Percentiles rank a stretch among this genome's conserved stretches.
Evolutionary conservation across 2,797 vertebrate genomes (phyloP).

Genomic region (Malacoraja senta): DNA sequence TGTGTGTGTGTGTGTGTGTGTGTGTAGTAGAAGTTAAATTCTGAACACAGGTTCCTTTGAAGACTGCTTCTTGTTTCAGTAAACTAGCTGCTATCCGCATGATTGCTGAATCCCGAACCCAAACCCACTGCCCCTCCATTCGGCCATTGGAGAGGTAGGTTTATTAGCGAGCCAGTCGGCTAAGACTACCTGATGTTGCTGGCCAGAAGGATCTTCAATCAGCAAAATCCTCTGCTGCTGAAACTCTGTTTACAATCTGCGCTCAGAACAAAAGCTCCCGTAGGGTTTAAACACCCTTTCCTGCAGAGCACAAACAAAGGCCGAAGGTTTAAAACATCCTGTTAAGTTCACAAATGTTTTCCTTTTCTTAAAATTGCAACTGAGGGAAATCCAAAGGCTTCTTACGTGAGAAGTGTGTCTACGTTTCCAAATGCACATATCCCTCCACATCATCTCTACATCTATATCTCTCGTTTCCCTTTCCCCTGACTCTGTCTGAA

Average conservation of each 20-base stretch:
- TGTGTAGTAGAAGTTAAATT: too few relatives aligned
- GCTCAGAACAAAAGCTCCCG: not conserved
- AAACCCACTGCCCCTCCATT: too few relatives aligned
- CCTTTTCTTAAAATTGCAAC: not conserved
- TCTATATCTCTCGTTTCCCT: too few relatives aligned
- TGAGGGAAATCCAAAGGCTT: slow-evolving; percentile 14
- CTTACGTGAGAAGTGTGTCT: not conserved
- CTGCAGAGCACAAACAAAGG: not conserved
- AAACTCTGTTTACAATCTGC: slow-evolving; percentile 22
- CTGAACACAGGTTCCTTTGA: too few relatives aligned
- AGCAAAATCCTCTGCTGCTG: not conserved
- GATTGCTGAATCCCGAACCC: too few relatives aligned
- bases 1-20: too few relatives aligned
- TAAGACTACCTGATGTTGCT: not conserved
- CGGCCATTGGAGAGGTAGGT: not conserved
- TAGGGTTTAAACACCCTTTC: slow-evolving; percentile 7
- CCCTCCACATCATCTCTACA: too few relatives aligned
- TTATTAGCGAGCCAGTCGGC: too few relatives aligned
- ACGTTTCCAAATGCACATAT: not conserved
- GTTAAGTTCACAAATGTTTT: not conserved
- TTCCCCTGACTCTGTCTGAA: too few relatives aligned
- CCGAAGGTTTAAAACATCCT: slow-evolving; percentile 12
- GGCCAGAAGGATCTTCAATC: not conserved
- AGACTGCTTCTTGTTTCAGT: too few relatives aligned
- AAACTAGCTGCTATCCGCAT: too few relatives aligned